Conservation (phyloP, 30 jellyfish, hydroid and myxozoan genomes). For the Rhopilema esculentum region DNA sequence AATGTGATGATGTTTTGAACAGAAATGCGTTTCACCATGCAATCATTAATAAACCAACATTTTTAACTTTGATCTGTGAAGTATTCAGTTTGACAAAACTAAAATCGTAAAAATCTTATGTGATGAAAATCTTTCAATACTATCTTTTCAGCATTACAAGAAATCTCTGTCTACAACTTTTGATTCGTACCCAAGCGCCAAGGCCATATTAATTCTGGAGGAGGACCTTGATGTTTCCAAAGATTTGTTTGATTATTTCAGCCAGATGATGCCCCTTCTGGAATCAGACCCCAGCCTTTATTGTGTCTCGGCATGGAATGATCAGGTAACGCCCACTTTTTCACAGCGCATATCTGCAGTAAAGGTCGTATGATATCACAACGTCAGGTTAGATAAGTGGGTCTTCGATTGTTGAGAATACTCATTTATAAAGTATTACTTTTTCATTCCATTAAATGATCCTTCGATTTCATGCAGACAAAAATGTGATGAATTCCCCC, state of each 20-base stretch:
- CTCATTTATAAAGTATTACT: too few relatives aligned
- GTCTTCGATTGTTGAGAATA: too few relatives aligned
- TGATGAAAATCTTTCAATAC: not conserved
- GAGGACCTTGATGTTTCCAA: constrained; percentile 95
- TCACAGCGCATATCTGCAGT: too few relatives aligned
- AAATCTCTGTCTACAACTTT: constrained; percentile 79
- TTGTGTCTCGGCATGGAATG: constrained; percentile 99
- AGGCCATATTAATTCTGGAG: constrained; percentile 84
- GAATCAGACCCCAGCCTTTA: constrained; percentile 79
- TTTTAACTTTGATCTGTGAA: not conserved
- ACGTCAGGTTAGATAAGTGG: too few relatives aligned
- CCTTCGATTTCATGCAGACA: too few relatives aligned
- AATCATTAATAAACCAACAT: too few relatives aligned
- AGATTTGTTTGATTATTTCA: constrained; percentile 95
- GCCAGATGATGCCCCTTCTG: constrained; percentile 82
- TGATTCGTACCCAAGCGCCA: constrained; percentile 88
- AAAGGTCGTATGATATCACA: too few relatives aligned
- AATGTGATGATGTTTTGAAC: too few relatives aligned
- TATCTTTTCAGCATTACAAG: constrained; percentile 87
- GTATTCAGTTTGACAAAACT: not conserved
- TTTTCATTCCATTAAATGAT: too few relatives aligned
- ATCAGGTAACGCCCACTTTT: too few relatives aligned
- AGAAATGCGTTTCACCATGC: too few relatives aligned
- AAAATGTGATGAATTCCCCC: too few relatives aligned
- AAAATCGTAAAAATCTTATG: not conserved